phyloP scores from a whole-genome alignment of 2,888 invertebrate genomes.

The Junonia oenone region DNA sequence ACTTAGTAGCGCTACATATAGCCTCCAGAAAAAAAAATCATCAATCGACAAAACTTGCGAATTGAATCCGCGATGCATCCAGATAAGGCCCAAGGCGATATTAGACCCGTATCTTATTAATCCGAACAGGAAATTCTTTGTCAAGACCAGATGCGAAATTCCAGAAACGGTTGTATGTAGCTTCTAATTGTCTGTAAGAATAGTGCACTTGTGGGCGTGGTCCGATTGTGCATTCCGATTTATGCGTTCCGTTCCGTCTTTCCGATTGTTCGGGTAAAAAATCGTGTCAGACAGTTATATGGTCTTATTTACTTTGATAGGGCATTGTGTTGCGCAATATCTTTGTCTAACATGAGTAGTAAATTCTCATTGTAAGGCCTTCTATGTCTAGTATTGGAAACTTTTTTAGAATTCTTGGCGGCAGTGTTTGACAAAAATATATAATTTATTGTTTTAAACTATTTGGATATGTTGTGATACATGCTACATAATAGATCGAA shows the following conservation, averaged over 20 bases:
- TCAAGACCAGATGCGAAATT: conserved; percentile 75
- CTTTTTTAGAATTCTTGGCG: no score
- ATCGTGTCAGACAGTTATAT: conserved; percentile 33
- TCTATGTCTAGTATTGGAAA: no score
- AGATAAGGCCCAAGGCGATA: conserved; percentile 61
- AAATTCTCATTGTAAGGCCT: no score
- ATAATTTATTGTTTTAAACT: no score
- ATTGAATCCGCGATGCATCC: conserved; percentile 43
- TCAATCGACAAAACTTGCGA: conserved; percentile 41
- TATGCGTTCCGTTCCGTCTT: conserved; percentile 40
- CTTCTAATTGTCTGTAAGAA: conserved; percentile 42
- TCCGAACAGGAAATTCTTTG: conserved; percentile 76
- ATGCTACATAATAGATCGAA: not conserved
- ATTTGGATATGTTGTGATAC: no score
- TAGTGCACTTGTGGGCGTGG: conserved; percentile 68
- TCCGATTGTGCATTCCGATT: conserved; percentile 52
- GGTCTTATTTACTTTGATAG: not conserved
- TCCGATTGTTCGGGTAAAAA: conserved; percentile 39
- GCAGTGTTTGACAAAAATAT: no score
- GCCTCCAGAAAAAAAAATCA: not conserved
- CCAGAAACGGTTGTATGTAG: conserved; percentile 47
- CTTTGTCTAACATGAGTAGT: no score
- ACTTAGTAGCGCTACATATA: no score
- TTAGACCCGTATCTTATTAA: conserved; percentile 67
- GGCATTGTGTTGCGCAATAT: conserved; percentile 11